Base-by-base conservation (phyloP, 2,888 invertebrate genomes). In the Cotesia congregata region DNA sequence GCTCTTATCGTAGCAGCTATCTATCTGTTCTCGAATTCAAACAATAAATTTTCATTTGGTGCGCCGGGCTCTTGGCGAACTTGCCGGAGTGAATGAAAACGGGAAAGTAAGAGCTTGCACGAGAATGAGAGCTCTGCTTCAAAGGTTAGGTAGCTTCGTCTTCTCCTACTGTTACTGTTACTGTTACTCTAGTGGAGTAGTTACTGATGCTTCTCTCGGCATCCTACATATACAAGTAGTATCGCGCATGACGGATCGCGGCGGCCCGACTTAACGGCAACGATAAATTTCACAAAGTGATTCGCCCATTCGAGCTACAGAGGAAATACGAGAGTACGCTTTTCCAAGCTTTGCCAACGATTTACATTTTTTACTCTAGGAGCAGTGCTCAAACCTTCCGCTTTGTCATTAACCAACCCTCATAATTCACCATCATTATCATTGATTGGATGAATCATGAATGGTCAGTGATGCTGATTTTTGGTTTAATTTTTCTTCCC, bases 1-100 rank as follows among this genome's bases (percentile, higher is more conserved):
- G 30, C 62, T 41, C n/a, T 30, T 30, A 30, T 30, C 30, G 30
- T 30, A 30, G 30, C 30, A 30, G 61, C 62, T 72, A 72, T 72
- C 61, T 61, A 64, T 72, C 72, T 59, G 73, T 68, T 69, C 72
- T 68, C 59, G 74, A 62, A 50, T 70, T 77, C 69, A 62, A 17
- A 12, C 77, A n/a, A 77, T 77, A 77, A 77, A 77, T 77, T 77
- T 70, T 74, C 76, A 72, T 72, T 77, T 77, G 65, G 69, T 67
- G 50, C 12, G 17, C 65, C 59, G 59, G 69, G 72, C 72, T 72
- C 72, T 64, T 41, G 73, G 38, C 60, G 59, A 59, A 73, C 60
- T 65, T 73, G 67, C 50, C 67, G 67, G 67, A 73, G 67, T 73
- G 73, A 73, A 73, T 73, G 73, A 73, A 60, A 72, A 72, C 41